Evolutionary conservation across 2,113 vertebrate species (phyloP).

Genomic region (Calonectris borealis): DNA sequence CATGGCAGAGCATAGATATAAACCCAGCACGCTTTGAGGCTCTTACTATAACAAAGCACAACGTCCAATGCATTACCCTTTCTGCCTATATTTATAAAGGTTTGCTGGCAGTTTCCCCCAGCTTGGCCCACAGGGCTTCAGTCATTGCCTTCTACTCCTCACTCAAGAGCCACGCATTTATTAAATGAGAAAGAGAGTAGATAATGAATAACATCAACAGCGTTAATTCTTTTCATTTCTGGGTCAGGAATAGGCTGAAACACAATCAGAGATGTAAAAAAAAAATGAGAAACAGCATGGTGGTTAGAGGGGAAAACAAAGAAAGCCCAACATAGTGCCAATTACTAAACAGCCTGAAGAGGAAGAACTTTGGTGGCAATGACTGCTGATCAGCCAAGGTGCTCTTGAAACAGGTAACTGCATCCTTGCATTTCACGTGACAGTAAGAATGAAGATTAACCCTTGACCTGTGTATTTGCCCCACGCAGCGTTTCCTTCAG

Average conservation of each 20-base stretch:
- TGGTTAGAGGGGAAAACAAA: background rate
- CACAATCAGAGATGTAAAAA: background rate
- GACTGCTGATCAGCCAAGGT: slow-evolving; percentile 6
- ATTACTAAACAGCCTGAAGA: background rate
- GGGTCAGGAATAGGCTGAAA: background rate
- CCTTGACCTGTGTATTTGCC: background rate
- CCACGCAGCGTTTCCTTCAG: background rate
- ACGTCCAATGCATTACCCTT: background rate
- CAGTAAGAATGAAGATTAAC: background rate
- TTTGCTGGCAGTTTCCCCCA: background rate
- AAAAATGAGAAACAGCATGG: background rate
- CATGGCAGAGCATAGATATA: background rate
- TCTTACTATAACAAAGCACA: background rate
- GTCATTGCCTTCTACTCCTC: background rate
- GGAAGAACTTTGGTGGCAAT: background rate
- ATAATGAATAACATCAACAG: background rate
- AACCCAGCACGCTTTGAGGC: background rate
- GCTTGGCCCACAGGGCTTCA: background rate
- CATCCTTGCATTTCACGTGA: background rate
- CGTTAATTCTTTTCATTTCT: background rate
- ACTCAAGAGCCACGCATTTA: background rate
- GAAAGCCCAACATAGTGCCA: background rate
- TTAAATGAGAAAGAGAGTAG: background rate
- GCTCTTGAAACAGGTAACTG: slow-evolving; percentile 7
- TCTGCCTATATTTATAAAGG: background rate